Conservation (phyloP, 2,797 vertebrate species). For the Muscicapa comitata region DNA sequence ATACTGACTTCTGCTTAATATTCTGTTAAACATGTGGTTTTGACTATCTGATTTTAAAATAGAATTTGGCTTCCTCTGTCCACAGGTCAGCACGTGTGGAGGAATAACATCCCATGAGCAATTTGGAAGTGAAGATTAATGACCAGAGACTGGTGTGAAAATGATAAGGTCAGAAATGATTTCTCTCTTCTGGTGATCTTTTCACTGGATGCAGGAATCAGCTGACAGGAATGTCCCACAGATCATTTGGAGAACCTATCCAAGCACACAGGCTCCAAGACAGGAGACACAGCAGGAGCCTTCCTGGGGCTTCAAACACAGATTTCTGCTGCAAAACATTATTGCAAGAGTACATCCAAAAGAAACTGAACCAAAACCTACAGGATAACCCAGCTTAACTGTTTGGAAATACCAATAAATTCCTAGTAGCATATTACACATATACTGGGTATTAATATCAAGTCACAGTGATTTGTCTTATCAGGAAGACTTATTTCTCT, state of each 20-base stretch:
- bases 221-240: neutral
- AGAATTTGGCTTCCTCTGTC: neutral
- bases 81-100: neutral
- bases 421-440: neutral
- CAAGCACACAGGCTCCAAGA: conserved; percentile 11
- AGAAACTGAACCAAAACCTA: neutral
- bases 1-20: neutral
- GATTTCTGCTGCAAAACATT: neutral
- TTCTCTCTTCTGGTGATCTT: neutral
- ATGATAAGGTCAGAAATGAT: neutral
- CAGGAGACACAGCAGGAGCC: neutral
- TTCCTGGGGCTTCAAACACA: conserved; percentile 37
- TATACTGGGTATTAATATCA: neutral
- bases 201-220: neutral
- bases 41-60: neutral
- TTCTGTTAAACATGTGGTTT: neutral
- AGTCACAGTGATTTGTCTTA: neutral
- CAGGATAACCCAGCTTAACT: neutral
- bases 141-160: neutral
- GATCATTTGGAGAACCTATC: conserved; percentile 30
- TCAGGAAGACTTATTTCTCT: neutral
- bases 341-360: neutral
- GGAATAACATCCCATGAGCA: neutral
- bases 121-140: neutral
- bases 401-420: neutral